Evolutionary conservation across 2,113 vertebrate species (phyloP).

Genomic region (Oncorhynchus tshawytscha): DNA sequence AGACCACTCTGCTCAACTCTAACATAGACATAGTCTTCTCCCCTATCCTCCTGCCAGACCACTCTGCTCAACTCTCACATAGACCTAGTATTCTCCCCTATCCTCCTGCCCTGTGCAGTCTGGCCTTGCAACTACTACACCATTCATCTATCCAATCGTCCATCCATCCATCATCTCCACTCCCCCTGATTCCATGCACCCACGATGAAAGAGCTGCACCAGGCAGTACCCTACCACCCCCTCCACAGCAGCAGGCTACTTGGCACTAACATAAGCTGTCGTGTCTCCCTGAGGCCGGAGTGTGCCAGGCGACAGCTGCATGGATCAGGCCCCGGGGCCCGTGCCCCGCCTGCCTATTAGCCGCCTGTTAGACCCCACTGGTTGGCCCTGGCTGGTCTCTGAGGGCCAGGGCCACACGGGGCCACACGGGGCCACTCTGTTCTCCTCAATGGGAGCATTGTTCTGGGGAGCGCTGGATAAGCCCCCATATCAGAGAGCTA

Average conservation of each 20-base stretch:
- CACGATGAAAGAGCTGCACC: slow-evolving; percentile 43
- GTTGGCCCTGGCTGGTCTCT: slow-evolving; percentile 62
- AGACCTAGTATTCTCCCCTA: no score
- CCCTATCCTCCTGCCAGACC: no score
- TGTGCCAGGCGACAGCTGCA: slow-evolving; percentile 87
- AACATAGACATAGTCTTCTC: no score
- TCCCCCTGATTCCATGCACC: slow-evolving; percentile 55
- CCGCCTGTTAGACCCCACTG: slow-evolving; percentile 61
- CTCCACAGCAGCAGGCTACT: slow-evolving; percentile 66
- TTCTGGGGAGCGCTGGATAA: slow-evolving; percentile 48
- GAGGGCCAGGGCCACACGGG: slow-evolving; percentile 60
- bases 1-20: no score
- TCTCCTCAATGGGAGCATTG: slow-evolving; percentile 68
- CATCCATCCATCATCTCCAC: slow-evolving; percentile 52
- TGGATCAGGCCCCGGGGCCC: slow-evolving; percentile 63
- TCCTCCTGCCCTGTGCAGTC: no score
- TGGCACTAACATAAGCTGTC: slow-evolving; percentile 80
- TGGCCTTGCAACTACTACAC: no score
- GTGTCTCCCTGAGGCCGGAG: slow-evolving; percentile 79
- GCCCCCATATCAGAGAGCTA: slow-evolving; percentile 52
- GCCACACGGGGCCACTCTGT: slow-evolving; percentile 55
- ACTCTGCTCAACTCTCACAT: no score
- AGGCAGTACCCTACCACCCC: slow-evolving; percentile 9
- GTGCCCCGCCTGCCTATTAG: slow-evolving; percentile 63
- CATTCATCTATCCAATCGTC: slow-evolving; percentile 36